phyloP scores from a whole-genome alignment of 2,113 vertebrate species.

The Merops nubicus region DNA sequence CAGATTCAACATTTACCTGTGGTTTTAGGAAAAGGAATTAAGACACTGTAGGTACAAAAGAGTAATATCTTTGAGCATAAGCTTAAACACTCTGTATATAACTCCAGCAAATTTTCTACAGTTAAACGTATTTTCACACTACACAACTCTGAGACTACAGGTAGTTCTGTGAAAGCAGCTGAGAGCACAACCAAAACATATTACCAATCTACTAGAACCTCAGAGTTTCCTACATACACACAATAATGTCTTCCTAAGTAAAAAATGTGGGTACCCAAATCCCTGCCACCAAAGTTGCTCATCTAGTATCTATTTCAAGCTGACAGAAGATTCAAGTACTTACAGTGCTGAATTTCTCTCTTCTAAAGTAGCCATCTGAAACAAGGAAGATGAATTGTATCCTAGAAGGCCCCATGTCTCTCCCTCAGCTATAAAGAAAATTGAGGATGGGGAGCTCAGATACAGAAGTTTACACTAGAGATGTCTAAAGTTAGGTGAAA shows the following conservation, averaged over 20 bases:
- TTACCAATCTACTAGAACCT: background rate
- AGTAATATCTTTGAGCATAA: background rate
- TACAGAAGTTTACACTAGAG: conserved; percentile 41
- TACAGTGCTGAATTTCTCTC: background rate
- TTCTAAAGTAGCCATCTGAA: background rate
- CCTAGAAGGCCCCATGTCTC: conserved; percentile 5
- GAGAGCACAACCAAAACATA: background rate
- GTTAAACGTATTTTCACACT: background rate
- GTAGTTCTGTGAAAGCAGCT: background rate
- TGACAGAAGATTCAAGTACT: background rate
- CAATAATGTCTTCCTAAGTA: background rate
- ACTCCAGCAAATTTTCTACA: background rate
- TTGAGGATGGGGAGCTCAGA: background rate
- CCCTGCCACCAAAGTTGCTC: background rate
- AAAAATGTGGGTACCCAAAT: background rate
- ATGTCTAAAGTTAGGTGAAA: conserved; percentile 59
- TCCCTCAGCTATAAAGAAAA: conserved; percentile 29
- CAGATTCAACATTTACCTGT: background rate
- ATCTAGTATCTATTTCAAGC: background rate
- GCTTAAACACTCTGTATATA: background rate
- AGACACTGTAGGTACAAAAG: background rate
- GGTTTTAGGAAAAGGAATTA: conserved; percentile 1
- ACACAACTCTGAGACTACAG: background rate
- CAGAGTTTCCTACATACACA: background rate
- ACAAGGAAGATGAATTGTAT: background rate